These are phyloP conservation scores for Drosophila nr. medialis DNA, from an alignment of 2,888 invertebrate species.

Conservation along the genomic window DNA sequence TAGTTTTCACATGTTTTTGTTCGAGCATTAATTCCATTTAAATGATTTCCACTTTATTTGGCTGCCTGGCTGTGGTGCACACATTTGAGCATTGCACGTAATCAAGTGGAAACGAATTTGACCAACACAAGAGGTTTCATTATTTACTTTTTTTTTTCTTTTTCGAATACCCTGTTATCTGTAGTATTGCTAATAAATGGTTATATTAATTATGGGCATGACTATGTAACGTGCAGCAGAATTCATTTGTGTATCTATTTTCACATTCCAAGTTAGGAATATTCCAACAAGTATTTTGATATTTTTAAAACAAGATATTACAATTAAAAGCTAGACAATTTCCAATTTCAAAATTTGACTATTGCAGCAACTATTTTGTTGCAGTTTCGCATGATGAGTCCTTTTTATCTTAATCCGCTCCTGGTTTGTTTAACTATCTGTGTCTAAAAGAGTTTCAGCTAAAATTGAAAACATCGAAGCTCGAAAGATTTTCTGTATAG, in stretches of 20 bases:
- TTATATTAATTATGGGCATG: background rate
- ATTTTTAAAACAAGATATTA: background rate
- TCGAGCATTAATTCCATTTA: slow-evolving; percentile 79
- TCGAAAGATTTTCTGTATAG: background rate
- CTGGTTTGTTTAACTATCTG: background rate
- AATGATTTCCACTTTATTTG: slow-evolving; percentile 72
- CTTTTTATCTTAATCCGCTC: background rate
- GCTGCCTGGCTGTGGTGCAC: slow-evolving; percentile 27
- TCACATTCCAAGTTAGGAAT: background rate
- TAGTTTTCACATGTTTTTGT: slow-evolving; percentile 79
- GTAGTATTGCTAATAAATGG: background rate
- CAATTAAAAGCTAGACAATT: background rate
- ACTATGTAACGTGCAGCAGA: background rate
- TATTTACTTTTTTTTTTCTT: slow-evolving; percentile 10
- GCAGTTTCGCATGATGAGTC: background rate
- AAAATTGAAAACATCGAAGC: no score
- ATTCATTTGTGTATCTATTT: background rate
- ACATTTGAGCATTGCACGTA: slow-evolving; percentile 65
- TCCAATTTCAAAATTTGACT: background rate
- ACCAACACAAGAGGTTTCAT: slow-evolving; percentile 78
- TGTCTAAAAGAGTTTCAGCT: background rate
- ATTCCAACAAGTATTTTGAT: background rate
- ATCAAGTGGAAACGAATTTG: slow-evolving; percentile 82
- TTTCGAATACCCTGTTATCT: slow-evolving; percentile 18
- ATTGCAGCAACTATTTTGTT: background rate